Conservation (phyloP, 1,140 invertebrate genomes). For the Patella vulgata region DNA sequence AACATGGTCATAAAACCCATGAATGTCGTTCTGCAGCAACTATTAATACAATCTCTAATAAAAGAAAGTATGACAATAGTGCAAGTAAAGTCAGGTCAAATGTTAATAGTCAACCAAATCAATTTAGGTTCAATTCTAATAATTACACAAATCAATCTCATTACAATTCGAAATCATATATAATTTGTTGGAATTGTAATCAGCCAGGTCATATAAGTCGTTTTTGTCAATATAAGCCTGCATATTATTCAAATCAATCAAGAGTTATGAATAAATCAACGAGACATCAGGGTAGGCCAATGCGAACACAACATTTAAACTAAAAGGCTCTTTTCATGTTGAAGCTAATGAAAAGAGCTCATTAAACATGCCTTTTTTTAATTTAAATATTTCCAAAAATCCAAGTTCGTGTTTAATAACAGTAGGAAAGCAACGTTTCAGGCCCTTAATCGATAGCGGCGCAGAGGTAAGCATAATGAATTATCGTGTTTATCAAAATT, state of each 20-base stretch:
- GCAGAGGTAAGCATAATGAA: constrained; percentile 10
- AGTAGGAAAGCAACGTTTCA: constrained; percentile 4
- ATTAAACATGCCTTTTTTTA: not conserved
- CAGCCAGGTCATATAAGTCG: not conserved
- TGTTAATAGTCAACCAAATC: too few species aligned
- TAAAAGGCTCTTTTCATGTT: not conserved
- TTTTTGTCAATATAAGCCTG: too few species aligned
- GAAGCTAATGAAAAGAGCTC: too few species aligned
- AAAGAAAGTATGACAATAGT: not conserved
- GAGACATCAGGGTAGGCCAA: too few species aligned
- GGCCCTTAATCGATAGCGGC: constrained; percentile 14
- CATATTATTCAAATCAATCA: not conserved
- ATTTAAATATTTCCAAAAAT: not conserved
- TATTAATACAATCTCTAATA: too few species aligned
- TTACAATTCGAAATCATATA: too few species aligned
- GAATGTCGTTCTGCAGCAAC: too few species aligned
- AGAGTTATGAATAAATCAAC: too few species aligned
- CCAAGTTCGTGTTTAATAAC: not conserved
- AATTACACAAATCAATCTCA: too few species aligned
- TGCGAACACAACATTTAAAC: not conserved
- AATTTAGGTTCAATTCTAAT: too few species aligned
- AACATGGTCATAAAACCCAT: not conserved
- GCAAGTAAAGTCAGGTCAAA: too few species aligned
- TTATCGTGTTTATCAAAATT: constrained; percentile 4
- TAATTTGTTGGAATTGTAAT: not conserved